Evolutionary conservation across 2,113 vertebrate species (phyloP).

Genomic region (Panthera leo): DNA sequence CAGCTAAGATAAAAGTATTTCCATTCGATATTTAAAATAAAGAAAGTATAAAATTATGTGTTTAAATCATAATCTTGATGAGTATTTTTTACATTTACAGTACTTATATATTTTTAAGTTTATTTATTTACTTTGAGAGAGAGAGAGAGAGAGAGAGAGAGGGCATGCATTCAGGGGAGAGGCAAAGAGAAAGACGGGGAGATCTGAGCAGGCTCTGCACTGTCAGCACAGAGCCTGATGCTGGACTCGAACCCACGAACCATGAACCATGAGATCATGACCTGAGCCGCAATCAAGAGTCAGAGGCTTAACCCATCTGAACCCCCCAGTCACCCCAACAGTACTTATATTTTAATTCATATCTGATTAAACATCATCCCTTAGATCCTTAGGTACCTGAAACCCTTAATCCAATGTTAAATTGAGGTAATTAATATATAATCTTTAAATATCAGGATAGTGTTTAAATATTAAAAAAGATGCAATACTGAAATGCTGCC

Average conservation of each 20-base stretch:
- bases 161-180: too few species aligned
- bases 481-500: neutral
- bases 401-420: neutral
- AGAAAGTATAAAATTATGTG: neutral
- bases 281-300: too few species aligned
- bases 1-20: neutral
- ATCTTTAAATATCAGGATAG: neutral
- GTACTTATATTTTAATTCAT: neutral
- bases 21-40: slow-evolving; percentile 7
- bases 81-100: neutral
- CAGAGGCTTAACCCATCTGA: too few species aligned
- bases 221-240: too few species aligned
- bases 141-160: too few species aligned
- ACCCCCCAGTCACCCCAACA: neutral
- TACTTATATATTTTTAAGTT: neutral
- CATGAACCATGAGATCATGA: too few species aligned
- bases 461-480: neutral
- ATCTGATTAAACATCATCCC: neutral
- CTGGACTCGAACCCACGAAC: too few species aligned
- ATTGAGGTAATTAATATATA: neutral
- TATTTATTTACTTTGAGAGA: too few species aligned
- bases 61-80: neutral
- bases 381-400: neutral
- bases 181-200: too few species aligned
- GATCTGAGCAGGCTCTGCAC: too few species aligned